phyloP scores from a whole-genome alignment of 1,140 invertebrate genomes.

The Drosophila pseudoananassae region DNA sequence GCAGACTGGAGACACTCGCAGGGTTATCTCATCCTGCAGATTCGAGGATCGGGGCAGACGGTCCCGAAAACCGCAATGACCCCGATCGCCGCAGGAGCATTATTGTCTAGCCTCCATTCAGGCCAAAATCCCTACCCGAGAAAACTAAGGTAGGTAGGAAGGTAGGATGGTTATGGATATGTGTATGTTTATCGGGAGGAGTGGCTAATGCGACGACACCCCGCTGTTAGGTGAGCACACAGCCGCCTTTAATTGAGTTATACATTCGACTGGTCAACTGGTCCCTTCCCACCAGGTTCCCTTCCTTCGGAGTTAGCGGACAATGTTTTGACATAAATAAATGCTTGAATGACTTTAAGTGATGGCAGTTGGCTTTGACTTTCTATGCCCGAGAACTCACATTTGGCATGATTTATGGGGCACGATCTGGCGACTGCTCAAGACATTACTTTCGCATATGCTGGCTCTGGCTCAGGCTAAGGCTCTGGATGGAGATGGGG shows the following conservation, averaged over 20 bases:
- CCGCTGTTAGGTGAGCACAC: constrained; percentile 68
- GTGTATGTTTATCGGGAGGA: constrained; percentile 30
- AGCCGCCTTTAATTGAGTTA: constrained; percentile 80
- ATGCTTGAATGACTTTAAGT: constrained; percentile 80
- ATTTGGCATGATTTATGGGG: constrained; percentile 77
- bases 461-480: background rate
- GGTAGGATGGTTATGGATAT: constrained; percentile 18
- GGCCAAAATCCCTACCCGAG: constrained; percentile 34
- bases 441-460: constrained; percentile 45
- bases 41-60: constrained; percentile 22
- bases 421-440: constrained; percentile 58
- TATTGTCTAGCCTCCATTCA: constrained; percentile 54
- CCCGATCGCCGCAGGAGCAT: constrained; percentile 55
- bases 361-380: constrained; percentile 74
- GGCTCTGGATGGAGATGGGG: constrained; percentile 8
- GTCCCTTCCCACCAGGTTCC: constrained; percentile 3
- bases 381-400: constrained; percentile 59
- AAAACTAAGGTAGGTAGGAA: constrained; percentile 10
- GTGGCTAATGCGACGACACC: constrained; percentile 77
- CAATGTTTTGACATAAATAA: constrained; percentile 80
- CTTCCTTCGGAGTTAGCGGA: constrained; percentile 47
- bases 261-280: constrained; percentile 55
- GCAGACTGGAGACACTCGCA: constrained; percentile 42
- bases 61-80: constrained; percentile 64
- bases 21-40: constrained; percentile 36